Evolutionary conservation across 2,797 vertebrate species (phyloP).

Genomic region (Anomalospiza imberbis): DNA sequence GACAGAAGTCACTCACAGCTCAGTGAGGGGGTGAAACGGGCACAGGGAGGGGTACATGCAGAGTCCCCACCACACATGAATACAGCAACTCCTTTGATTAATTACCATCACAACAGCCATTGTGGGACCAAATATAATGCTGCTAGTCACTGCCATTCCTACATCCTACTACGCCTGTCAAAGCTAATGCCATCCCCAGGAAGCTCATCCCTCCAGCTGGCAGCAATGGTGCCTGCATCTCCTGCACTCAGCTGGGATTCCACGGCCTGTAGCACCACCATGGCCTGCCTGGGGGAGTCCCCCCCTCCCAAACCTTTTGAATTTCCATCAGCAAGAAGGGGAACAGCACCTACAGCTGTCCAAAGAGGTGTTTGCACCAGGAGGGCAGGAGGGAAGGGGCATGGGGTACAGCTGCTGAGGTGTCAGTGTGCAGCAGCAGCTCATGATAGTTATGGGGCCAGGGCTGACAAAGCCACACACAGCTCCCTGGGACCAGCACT

Average conservation of each 20-base stretch:
- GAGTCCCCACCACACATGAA: neutral
- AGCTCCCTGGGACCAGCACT: neutral
- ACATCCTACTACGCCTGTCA: neutral
- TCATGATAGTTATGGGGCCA: fast-evolving
- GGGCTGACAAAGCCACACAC: neutral
- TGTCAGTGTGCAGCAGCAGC: neutral
- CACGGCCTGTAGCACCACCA: fast-evolving
- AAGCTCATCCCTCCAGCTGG: neutral
- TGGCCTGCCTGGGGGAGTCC: fast-evolving
- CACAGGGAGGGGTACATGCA: neutral
- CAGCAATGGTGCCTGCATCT: fast-evolving
- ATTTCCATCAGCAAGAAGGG: neutral
- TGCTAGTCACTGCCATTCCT: neutral
- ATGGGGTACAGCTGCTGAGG: neutral
- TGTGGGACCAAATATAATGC: neutral
- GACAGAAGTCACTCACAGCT: neutral
- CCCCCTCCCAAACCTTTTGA: neutral
- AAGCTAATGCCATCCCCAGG: neutral
- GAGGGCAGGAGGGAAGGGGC: neutral
- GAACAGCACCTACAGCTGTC: neutral
- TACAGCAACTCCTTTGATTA: neutral
- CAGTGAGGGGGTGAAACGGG: neutral
- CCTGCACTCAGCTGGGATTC: neutral
- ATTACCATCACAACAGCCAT: neutral
- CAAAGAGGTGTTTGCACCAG: neutral